Evolutionary conservation across 2,113 vertebrate genomes (phyloP), one percentile per base, ranked within the genome.

Genomic region (Apeltes quadracus): DNA sequence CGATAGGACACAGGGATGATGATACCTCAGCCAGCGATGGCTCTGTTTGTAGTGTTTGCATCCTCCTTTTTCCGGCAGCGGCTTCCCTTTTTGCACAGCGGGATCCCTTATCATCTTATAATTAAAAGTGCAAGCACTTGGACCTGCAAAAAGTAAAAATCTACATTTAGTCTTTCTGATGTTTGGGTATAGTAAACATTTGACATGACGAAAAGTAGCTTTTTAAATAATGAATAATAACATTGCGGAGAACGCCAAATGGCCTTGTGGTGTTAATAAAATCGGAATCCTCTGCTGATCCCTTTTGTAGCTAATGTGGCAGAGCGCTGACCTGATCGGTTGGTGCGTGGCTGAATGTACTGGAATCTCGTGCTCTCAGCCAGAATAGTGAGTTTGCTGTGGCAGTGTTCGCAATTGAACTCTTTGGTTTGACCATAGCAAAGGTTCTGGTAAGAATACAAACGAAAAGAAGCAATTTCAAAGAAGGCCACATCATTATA

Each of bases 31-130:
- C 94, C 94, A 95, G 44, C 94, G 93, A 69, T 92, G 92, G 78
- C 94, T 95, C 78, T 94, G 94, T 84, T 83, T 95, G 83, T 79
- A 95, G 82, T 95, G 94, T 77, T 75, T 94, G 83, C 94, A 95
- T 3, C 88, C 69, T 69, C 94, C 94, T 48, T 91, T 92, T 25
- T 92, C 92, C 7, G 94, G 94, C 23, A 95, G 90, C 3, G 94
- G 91, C 58, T 95, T 95, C 53, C 94, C 94, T 15, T 90, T 89
- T 72, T 95, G 94, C 61, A 95, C 87, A 12, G 91, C 89, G 2
- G 93, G 93, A 78, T 94, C 92, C 85, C 89, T 88, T 7, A 89
- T 57, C 1, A 63, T 75, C 51, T 89, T 93, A 65, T 63, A 48
- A 39, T 74, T 64, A 13, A 76, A 70, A n/a, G 57, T 20, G 41